A percentile compares a stretch with the other conserved stretches of the same genome.
Evolutionary conservation across 92 coral and sea anemone genomes (phyloP).

Genomic region (Phenganax subtilis): DNA sequence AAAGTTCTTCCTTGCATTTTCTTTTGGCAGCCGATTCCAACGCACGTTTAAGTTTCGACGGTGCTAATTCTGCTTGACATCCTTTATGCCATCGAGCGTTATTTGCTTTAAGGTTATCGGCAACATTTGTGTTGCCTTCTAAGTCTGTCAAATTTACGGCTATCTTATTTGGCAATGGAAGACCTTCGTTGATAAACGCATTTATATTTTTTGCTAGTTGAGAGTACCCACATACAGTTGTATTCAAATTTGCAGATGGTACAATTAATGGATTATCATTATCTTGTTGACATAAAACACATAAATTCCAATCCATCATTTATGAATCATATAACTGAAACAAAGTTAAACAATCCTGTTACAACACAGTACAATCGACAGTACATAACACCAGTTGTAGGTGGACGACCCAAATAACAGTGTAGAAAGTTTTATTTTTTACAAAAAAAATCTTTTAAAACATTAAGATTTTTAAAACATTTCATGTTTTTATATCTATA

Average conservation of each 20-base stretch:
- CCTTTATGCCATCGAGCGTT: constrained; percentile 31
- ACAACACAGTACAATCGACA: neutral
- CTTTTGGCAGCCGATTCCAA: constrained; percentile 25
- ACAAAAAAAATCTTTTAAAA: too few species aligned
- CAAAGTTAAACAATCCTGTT: neutral
- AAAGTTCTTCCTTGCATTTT: constrained; percentile 6
- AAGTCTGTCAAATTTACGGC: neutral
- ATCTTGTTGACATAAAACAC: constrained; percentile 25
- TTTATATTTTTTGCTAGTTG: constrained; percentile 12
- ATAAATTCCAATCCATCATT: constrained; percentile 32
- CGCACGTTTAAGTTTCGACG: constrained; percentile 26
- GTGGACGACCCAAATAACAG: neutral
- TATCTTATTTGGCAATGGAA: constrained; percentile 27
- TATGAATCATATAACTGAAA: neutral
- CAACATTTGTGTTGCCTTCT: constrained; percentile 30
- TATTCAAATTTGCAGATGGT: constrained; percentile 37
- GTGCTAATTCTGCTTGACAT: constrained; percentile 32
- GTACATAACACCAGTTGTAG: neutral
- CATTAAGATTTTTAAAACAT: too few species aligned
- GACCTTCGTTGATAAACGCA: constrained; percentile 20
- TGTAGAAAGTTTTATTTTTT: too few species aligned
- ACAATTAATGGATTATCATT: neutral
- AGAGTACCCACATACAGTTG: constrained; percentile 25
- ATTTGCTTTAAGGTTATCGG: constrained; percentile 32
- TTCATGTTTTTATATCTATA: too few species aligned